Percentiles rank a stretch among this genome's conserved stretches.
Conservation (phyloP, 2,888 invertebrate species). For the Fragum whitleyi region DNA sequence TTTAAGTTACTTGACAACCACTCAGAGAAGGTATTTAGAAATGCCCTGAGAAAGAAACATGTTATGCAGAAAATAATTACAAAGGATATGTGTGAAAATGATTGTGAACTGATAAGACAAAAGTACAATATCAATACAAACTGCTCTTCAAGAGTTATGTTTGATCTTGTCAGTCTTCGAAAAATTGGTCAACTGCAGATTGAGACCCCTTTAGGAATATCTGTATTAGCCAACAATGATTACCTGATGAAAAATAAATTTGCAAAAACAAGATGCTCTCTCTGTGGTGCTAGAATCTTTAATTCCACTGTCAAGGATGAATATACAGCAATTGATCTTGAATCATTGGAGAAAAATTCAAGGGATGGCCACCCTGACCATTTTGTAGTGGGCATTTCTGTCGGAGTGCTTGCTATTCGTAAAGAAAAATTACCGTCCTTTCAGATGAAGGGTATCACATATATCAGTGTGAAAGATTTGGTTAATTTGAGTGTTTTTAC, state of each 20-base stretch:
- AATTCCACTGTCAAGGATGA: neutral
- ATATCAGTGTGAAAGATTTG: constrained; percentile 2
- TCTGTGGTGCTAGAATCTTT: neutral
- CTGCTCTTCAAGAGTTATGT: neutral
- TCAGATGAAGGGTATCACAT: neutral
- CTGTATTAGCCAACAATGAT: neutral
- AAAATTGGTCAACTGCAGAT: neutral
- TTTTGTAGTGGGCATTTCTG: neutral
- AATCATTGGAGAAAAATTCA: neutral
- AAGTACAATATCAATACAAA: neutral
- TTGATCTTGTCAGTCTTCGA: constrained; percentile 6
- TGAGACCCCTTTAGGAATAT: neutral
- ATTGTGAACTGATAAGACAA: constrained; percentile 1
- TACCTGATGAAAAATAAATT: neutral
- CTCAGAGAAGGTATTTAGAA: constrained; percentile 15
- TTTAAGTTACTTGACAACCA: constrained; percentile 3
- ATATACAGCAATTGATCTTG: neutral
- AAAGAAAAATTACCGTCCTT: constrained; percentile 2
- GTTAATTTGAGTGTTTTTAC: neutral
- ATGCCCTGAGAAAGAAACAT: neutral
- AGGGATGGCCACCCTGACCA: neutral
- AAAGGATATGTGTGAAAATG: neutral
- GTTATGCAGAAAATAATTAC: neutral
- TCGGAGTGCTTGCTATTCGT: neutral
- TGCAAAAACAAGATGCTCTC: neutral